These are phyloP conservation scores for Pollicipes pollicipes DNA, from an alignment of 1,140 invertebrate species.

Conservation along the genomic window DNA sequence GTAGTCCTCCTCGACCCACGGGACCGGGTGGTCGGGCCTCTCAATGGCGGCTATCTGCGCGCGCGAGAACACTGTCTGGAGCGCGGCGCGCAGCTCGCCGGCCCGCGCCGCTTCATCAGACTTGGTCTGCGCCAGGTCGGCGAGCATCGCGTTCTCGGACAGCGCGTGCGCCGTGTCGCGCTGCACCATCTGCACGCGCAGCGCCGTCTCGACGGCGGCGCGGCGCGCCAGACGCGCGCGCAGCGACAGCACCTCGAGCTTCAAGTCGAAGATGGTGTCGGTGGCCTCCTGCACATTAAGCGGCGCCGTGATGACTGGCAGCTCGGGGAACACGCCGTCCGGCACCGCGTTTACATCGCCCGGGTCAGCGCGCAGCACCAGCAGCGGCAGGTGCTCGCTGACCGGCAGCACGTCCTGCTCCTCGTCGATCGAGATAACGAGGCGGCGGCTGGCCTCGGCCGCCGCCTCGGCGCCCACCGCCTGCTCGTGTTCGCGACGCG, in stretches of 20 bases:
- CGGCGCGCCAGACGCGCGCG: background rate
- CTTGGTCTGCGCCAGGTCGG: background rate
- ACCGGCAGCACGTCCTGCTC: background rate
- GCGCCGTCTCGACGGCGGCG: background rate
- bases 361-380: background rate
- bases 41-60: background rate
- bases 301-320: background rate
- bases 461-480: too few species aligned
- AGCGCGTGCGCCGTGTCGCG: background rate
- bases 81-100: background rate
- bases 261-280: background rate
- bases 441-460: too few species aligned
- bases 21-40: background rate
- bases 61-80: background rate
- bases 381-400: background rate
- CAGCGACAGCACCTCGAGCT: background rate
- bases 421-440: too few species aligned
- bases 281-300: background rate
- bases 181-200: background rate
- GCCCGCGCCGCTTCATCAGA: too few species aligned
- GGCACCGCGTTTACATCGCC: background rate
- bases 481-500: background rate
- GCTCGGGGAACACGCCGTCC: background rate
- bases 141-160: background rate
- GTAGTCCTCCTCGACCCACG: background rate